Conservation (phyloP, 2,113 vertebrate species). For the Chaenogobius annularis region DNA sequence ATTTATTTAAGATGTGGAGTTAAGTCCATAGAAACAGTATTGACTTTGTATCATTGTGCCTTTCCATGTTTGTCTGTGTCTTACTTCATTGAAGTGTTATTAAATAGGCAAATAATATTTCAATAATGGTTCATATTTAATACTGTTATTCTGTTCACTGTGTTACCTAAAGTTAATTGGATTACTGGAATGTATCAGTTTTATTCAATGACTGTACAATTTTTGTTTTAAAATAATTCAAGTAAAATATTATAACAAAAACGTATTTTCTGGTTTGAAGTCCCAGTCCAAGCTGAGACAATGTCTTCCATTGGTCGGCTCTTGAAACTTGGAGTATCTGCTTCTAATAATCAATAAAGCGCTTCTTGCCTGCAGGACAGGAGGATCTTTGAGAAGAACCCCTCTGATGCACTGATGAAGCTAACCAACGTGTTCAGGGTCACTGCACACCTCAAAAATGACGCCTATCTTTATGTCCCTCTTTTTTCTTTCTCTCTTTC, state of each 20-base stretch:
- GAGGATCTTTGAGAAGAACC: constrained; percentile 53
- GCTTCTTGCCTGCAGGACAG: constrained; percentile 45
- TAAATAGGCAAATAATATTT: constrained; percentile 5
- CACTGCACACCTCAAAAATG: constrained; percentile 56
- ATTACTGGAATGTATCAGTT: not conserved
- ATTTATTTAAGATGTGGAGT: constrained; percentile 36
- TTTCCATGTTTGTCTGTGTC: constrained; percentile 3
- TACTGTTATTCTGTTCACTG: not conserved
- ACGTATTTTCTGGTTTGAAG: not conserved
- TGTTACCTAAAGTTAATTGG: not conserved
- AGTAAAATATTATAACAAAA: not conserved
- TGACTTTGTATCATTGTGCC: constrained; percentile 14
- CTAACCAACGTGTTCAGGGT: constrained; percentile 62
- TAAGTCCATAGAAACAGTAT: constrained; percentile 29
- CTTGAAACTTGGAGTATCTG: constrained; percentile 7
- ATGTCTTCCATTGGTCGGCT: constrained; percentile 26
- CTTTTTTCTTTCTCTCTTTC: constrained; percentile 44
- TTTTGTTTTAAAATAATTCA: not conserved
- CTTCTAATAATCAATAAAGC: constrained; percentile 24
- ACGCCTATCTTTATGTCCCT: constrained; percentile 34
- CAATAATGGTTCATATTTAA: constrained; percentile 14
- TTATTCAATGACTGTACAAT: not conserved
- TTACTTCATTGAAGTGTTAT: not conserved
- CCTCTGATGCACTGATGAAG: constrained; percentile 54
- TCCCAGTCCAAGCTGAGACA: constrained; percentile 43